Percentiles rank a stretch among this genome's conserved stretches.
phyloP scores from a whole-genome alignment of 2,888 invertebrate genomes.

The Mythimna lalbum region DNA sequence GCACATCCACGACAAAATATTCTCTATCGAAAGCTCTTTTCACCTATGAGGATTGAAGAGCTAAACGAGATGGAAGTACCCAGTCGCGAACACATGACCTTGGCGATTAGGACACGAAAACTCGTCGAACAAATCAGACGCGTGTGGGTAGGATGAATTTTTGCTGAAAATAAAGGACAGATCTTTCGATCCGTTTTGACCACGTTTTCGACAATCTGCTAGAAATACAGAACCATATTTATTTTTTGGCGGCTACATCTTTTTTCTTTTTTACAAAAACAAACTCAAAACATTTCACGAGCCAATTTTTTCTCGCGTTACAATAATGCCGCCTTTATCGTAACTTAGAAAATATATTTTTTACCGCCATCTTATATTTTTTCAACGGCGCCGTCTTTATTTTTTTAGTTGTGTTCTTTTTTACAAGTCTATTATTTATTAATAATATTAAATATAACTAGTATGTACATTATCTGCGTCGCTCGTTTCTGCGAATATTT shows the following conservation, averaged over 20 bases:
- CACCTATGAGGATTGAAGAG: too few species aligned
- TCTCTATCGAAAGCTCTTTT: too few species aligned
- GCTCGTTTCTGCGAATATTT: conserved; percentile 23
- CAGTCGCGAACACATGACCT: too few species aligned
- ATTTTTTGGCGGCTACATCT: conserved; percentile 80
- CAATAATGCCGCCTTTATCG: conserved; percentile 82
- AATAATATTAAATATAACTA: conserved; percentile 52
- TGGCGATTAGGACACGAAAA: too few species aligned
- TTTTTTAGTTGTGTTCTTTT: conserved; percentile 63
- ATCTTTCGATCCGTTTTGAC: conserved; percentile 35
- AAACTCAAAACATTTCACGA: conserved; percentile 74
- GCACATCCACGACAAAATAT: too few species aligned
- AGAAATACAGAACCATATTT: conserved; percentile 76
- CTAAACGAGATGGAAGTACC: too few species aligned
- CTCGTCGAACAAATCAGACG: too few species aligned
- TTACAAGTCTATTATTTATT: conserved; percentile 54
- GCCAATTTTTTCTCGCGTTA: conserved; percentile 87
- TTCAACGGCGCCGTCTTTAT: conserved; percentile 67
- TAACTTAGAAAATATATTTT: conserved; percentile 86
- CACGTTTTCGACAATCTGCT: conserved; percentile 53
- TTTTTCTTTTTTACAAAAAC: conserved; percentile 82
- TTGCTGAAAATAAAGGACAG: conserved; percentile 31
- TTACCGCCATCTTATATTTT: conserved; percentile 73
- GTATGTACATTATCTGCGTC: conserved; percentile 58
- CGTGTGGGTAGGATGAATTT: neutral